phyloP scores from a whole-genome alignment of 2,797 vertebrate species.

The Masticophis lateralis region DNA sequence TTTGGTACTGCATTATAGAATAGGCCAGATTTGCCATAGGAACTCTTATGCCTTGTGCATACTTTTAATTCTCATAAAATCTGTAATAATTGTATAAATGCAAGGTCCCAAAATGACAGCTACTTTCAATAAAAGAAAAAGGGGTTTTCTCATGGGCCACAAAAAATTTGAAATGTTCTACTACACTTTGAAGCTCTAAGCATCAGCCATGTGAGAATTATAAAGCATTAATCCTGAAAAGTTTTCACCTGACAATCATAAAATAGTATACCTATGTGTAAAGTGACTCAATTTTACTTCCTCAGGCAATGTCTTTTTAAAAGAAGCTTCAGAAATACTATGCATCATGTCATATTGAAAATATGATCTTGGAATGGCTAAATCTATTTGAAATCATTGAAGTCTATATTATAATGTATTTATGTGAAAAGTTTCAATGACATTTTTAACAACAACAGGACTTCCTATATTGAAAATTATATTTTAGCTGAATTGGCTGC shows the following conservation, averaged over 20 bases:
- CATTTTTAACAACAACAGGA: conserved; percentile 41
- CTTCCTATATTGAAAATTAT: conserved; percentile 49
- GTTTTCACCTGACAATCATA: conserved; percentile 74
- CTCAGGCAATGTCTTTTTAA: conserved; percentile 68
- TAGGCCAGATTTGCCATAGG: conserved; percentile 54
- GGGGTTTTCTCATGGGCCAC: conserved; percentile 73
- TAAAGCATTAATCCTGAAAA: conserved; percentile 76
- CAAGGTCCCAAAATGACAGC: conserved; percentile 70
- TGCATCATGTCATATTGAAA: conserved; percentile 62
- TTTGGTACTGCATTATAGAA: conserved; percentile 42
- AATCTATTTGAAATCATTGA: conserved; percentile 63
- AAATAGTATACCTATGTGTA: conserved; percentile 72
- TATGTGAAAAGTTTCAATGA: conserved; percentile 57
- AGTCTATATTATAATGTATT: conserved; percentile 48
- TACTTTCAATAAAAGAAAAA: conserved; percentile 67
- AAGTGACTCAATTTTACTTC: conserved; percentile 70
- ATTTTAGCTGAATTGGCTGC: conserved; percentile 17
- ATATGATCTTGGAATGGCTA: conserved; percentile 63
- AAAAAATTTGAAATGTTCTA: conserved; percentile 77
- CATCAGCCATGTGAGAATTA: conserved; percentile 73
- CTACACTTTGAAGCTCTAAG: conserved; percentile 76
- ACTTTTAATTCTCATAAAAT: conserved; percentile 73
- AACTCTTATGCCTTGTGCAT: conserved; percentile 61
- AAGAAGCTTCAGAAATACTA: conserved; percentile 68
- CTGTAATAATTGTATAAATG: conserved; percentile 67